phyloP scores from a whole-genome alignment of 2,888 invertebrate genomes.

The Aelia acuminata region DNA sequence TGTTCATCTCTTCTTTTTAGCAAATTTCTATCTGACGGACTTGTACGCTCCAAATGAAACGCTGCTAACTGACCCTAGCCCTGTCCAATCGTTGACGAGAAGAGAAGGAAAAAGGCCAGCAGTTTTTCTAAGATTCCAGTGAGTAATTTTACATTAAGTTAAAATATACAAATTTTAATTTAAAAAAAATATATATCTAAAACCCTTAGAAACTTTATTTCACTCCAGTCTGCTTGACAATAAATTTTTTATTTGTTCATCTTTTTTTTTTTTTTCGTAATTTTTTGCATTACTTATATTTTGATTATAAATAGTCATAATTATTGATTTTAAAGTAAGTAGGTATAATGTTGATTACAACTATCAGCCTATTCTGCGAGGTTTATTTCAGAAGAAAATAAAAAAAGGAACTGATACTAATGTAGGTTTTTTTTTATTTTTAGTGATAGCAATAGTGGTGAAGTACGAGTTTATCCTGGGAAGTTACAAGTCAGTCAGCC shows the following conservation, averaged over 20 bases:
- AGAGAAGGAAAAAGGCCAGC: slow-evolving; percentile 96
- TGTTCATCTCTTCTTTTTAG: slow-evolving; percentile 68
- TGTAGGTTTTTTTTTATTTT: too few relatives aligned
- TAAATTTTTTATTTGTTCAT: too few relatives aligned
- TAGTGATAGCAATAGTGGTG: slow-evolving; percentile 86
- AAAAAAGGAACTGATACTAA: background rate
- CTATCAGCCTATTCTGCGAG: background rate
- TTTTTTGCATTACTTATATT: too few relatives aligned
- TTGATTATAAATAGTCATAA: too few relatives aligned
- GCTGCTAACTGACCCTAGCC: slow-evolving; percentile 88
- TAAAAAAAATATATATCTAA: too few relatives aligned
- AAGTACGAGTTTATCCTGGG: slow-evolving; percentile 95
- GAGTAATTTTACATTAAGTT: too few relatives aligned
- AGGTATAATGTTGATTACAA: too few relatives aligned
- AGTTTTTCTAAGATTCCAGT: slow-evolving; percentile 94
- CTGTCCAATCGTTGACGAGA: slow-evolving; percentile 85
- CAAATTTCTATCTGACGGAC: slow-evolving; percentile 88
- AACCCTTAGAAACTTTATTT: too few relatives aligned
- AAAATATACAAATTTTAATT: too few relatives aligned
- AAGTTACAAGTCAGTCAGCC: slow-evolving; percentile 82
- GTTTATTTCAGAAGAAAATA: background rate
- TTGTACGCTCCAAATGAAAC: slow-evolving; percentile 87
- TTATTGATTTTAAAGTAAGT: too few relatives aligned
- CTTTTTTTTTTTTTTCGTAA: too few relatives aligned
- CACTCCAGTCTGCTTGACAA: too few relatives aligned